Conservation (phyloP, 2,888 invertebrate genomes). For the Agrotis segetum region DNA sequence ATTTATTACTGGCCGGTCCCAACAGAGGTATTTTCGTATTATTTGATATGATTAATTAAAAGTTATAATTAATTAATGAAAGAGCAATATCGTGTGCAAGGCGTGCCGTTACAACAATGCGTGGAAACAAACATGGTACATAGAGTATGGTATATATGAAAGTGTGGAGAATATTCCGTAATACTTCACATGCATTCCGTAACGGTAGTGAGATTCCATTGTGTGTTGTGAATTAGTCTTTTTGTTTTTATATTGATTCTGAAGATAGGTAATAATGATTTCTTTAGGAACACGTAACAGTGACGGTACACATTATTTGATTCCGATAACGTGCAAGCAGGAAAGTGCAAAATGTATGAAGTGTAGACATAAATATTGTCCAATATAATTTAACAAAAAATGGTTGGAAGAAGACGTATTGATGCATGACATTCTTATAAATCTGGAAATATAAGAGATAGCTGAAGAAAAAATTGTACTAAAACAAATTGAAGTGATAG, state of each 20-base stretch:
- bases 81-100: conserved; percentile 75
- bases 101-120: conserved; percentile 61
- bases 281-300: conserved; percentile 26
- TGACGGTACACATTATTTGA: neutral
- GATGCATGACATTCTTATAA: no score
- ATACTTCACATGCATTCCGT: conserved; percentile 61
- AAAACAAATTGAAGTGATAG: no score
- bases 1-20: conserved; percentile 71
- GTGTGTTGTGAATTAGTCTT: conserved; percentile 38
- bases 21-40: conserved; percentile 67
- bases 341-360: no score
- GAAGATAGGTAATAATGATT: conserved; percentile 39
- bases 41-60: conserved; percentile 83
- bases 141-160: conserved; percentile 39
- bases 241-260: conserved; percentile 43
- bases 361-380: no score
- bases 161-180: conserved; percentile 49
- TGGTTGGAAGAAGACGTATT: no score
- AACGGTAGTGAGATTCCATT: conserved; percentile 46
- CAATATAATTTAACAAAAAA: no score
- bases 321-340: no score
- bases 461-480: no score
- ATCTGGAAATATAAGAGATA: no score
- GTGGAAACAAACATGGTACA: conserved; percentile 54
- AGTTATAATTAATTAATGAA: conserved; percentile 83